Base-by-base conservation (phyloP, 1,140 invertebrate genomes). In the Pachypsylla venusta region DNA sequence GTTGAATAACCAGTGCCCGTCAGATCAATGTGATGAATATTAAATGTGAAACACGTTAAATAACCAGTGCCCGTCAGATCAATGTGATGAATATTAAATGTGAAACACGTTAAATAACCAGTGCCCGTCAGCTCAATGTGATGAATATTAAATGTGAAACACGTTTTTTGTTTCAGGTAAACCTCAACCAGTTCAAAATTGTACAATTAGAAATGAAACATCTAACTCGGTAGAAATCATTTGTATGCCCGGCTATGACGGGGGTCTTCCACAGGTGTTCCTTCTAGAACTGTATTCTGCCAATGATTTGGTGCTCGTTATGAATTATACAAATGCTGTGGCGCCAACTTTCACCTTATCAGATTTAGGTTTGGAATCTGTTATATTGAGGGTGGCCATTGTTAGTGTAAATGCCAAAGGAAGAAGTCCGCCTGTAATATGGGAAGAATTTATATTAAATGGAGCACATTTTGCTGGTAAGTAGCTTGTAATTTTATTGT, bases 381-480 rank as follows among this genome's bases (percentile, higher is more conserved):
- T 85, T 63, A 79, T 85, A 7, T 79, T 81, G 1, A 76, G 83
- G 57, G 79, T 90, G 16, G 77, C 78, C 12, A 79, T 89, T 16
- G 85, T 81, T 62, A 81, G 87, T 1, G 78, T 83, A 57, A 91
- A 90, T 71, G 78, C 79, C 26, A 90, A 89, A 72, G 88, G 87
- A 1, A 75, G 81, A 53, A 87, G 85, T 61, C 72, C 76, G 40
- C 76, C 82, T 0, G 78, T 85, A 12, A 73, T 79, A 1, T 73
- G 89, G 28, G 82, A 82, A 58, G 85, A 85, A 64, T 77, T 85
- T 35, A 84, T 84, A 1, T 82, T 87, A 65, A 76, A 80, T 27
- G 84, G 87, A 67, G 82, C 86, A 19, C 42, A 48, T 19, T 48
- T 5, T 48, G 42, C 42, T 19, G 42, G 42, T 48, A 4, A 48